A percentile compares a stretch with the other conserved stretches of the same genome.
These are phyloP conservation scores for Archaeoteleia sp. DNA, from an alignment of 2,888 invertebrate species.

Conservation along the genomic window DNA sequence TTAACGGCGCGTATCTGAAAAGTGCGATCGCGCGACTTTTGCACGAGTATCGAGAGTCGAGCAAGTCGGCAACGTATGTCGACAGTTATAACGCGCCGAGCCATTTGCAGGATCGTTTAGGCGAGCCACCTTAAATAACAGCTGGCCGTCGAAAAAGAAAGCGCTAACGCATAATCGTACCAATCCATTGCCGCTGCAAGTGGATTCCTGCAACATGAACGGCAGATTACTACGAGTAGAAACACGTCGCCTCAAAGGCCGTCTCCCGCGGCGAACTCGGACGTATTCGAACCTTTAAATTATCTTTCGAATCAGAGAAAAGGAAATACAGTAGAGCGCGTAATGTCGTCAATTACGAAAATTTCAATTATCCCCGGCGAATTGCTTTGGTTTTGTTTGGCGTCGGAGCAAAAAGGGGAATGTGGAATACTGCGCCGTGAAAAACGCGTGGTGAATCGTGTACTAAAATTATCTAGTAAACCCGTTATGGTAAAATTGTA, in stretches of 20 bases:
- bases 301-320: constrained; percentile 34
- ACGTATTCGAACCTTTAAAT: constrained; percentile 44
- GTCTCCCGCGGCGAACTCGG: constrained; percentile 45
- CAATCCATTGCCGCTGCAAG: constrained; percentile 55
- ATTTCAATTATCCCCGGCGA: constrained; percentile 48
- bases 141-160: constrained; percentile 54
- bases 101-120: constrained; percentile 67
- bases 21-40: constrained; percentile 50
- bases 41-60: constrained; percentile 31
- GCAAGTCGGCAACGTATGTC: constrained; percentile 54
- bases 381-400: too few species aligned
- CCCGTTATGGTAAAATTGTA: too few species aligned
- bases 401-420: too few species aligned
- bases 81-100: constrained; percentile 66
- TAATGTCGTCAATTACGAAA: constrained; percentile 42
- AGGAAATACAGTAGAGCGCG: constrained; percentile 27
- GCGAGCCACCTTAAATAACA: constrained; percentile 65
- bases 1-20: constrained; percentile 57
- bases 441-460: too few species aligned
- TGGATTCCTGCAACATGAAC: constrained; percentile 53
- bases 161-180: constrained; percentile 59
- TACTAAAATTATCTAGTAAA: too few species aligned
- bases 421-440: too few species aligned
- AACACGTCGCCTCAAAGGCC: constrained; percentile 49
- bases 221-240: constrained; percentile 54